Evolutionary conservation across 92 coral and sea anemone species (phyloP).

Genomic region (Desmophyllum pertusum): DNA sequence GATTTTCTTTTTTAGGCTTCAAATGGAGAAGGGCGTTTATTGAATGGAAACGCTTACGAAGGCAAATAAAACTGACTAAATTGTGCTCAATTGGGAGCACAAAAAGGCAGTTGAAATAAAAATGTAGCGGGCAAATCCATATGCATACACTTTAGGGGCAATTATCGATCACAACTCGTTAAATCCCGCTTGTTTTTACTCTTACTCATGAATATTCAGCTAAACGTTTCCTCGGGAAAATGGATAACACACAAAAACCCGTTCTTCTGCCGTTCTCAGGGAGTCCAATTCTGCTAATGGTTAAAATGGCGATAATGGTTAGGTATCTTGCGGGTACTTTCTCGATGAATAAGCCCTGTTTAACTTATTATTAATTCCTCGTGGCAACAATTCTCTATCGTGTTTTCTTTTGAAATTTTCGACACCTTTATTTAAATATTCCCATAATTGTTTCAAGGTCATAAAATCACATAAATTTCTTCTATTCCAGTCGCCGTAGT

Average conservation of each 20-base stretch:
- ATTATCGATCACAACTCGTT: neutral
- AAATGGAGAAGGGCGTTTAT: too few species aligned
- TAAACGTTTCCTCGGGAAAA: neutral
- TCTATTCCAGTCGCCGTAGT: neutral
- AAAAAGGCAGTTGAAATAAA: neutral
- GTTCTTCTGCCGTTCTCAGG: neutral
- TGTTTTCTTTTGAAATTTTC: neutral
- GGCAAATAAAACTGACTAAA: neutral
- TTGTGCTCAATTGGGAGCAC: neutral
- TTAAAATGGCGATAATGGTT: neutral
- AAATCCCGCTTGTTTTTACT: neutral
- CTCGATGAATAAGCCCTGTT: neutral
- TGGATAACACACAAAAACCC: neutral
- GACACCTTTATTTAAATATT: neutral
- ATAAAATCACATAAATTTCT: neutral
- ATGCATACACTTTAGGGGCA: neutral
- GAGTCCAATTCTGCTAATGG: neutral
- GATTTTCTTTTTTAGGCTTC: neutral
- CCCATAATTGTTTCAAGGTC: neutral
- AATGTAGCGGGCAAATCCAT: neutral
- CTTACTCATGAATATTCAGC: neutral
- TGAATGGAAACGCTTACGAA: neutral
- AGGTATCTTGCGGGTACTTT: neutral
- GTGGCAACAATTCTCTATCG: conserved; percentile 5
- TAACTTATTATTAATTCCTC: neutral